Percentiles rank a stretch among this genome's conserved stretches.
Evolutionary conservation across 2,888 invertebrate genomes (phyloP).

Genomic region (Sinelater perroti): DNA sequence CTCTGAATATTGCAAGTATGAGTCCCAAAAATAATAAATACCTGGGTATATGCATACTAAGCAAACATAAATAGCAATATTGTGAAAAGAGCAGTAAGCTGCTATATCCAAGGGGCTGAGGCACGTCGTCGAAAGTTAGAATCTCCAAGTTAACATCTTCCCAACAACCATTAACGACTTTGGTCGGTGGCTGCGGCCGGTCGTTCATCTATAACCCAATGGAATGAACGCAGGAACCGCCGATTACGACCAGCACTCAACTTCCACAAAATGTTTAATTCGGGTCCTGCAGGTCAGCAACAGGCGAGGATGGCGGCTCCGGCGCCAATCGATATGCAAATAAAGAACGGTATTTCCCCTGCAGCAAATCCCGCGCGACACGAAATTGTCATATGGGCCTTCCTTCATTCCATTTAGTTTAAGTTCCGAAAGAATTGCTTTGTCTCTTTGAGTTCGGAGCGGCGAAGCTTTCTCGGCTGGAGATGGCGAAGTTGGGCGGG

Average conservation of each 20-base stretch:
- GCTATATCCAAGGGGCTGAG: no score
- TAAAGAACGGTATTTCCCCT: constrained; percentile 35
- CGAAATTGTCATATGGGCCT: constrained; percentile 32
- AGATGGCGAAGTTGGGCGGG: constrained; percentile 21
- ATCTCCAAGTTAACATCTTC: no score
- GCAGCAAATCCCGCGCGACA: constrained; percentile 21
- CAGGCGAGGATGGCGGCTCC: constrained; percentile 16
- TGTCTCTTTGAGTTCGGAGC: constrained; percentile 17
- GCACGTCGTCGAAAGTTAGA: no score
- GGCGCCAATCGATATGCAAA: constrained; percentile 32
- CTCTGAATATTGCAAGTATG: no score
- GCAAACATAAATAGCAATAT: no score
- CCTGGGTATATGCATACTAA: no score
- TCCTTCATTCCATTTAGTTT: constrained; percentile 31
- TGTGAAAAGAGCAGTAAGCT: no score
- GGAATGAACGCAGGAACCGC: constrained; percentile 21
- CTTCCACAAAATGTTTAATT: constrained; percentile 22
- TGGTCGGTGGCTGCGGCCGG: constrained; percentile 2
- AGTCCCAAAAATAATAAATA: no score
- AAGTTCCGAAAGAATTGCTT: constrained; percentile 26
- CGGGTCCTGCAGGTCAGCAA: constrained; percentile 26
- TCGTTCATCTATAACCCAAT: constrained; percentile 21
- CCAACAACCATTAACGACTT: no score
- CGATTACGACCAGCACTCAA: constrained; percentile 22
- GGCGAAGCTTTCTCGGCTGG: constrained; percentile 15